Conservation (phyloP, 1,140 invertebrate species). For the Microplitis demolitor region DNA sequence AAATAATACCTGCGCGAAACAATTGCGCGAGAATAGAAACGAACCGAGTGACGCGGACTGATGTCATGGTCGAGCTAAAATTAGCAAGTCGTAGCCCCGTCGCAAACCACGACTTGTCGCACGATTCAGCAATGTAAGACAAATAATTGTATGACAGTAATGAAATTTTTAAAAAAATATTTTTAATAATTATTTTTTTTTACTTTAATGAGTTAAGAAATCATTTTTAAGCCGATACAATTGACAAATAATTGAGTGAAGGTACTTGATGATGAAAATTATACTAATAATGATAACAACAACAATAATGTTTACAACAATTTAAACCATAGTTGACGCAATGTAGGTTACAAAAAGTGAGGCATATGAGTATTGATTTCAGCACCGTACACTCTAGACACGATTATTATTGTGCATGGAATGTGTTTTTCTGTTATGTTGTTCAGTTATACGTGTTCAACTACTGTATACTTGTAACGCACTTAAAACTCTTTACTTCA, state of each 20-base stretch:
- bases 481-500: background rate
- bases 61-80: slow-evolving; percentile 55
- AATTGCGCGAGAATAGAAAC: slow-evolving; percentile 32
- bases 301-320: too few relatives aligned
- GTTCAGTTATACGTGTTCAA: slow-evolving; percentile 21
- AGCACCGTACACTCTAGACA: slow-evolving; percentile 36
- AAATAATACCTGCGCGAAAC: slow-evolving; percentile 36
- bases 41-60: slow-evolving; percentile 34
- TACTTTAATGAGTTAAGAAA: too few relatives aligned
- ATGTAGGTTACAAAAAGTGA: slow-evolving; percentile 57
- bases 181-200: too few relatives aligned
- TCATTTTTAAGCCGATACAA: too few relatives aligned
- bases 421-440: slow-evolving; percentile 50
- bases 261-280: background rate
- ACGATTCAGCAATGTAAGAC: background rate
- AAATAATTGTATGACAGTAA: too few relatives aligned
- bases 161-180: too few relatives aligned
- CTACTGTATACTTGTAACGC: background rate
- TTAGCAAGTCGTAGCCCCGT: slow-evolving; percentile 43
- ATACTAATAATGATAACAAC: background rate
- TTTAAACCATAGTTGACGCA: slow-evolving; percentile 41
- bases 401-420: slow-evolving; percentile 52
- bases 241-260: too few relatives aligned
- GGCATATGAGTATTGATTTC: slow-evolving; percentile 57
- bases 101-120: background rate